Conservation (phyloP, 2,113 vertebrate species). For the Eulacestoma nigropectus region DNA sequence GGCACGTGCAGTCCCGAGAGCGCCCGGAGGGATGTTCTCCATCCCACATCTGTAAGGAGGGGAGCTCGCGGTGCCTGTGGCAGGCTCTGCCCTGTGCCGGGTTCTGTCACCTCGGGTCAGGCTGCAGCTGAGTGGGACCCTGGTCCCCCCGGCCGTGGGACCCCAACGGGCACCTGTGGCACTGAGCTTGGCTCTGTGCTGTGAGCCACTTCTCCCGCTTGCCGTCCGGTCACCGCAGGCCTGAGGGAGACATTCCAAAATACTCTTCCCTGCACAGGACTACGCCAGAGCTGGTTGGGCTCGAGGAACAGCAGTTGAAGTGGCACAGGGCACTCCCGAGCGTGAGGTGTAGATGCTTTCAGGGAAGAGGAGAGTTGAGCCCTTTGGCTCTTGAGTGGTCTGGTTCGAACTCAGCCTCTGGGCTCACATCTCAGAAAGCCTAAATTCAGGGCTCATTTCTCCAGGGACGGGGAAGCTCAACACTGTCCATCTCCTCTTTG, state of each 20-base stretch:
- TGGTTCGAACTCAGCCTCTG: background rate
- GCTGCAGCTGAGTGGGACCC: background rate
- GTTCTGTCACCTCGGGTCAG: rapidly evolving
- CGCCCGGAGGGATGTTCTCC: rapidly evolving
- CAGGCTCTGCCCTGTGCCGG: background rate
- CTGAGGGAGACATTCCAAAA: background rate
- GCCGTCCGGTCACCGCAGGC: background rate
- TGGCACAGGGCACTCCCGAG: rapidly evolving
- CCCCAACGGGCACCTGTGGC: rapidly evolving
- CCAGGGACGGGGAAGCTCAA: background rate
- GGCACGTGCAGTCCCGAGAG: background rate
- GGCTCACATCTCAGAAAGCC: background rate
- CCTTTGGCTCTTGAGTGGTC: background rate
- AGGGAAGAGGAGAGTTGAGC: background rate
- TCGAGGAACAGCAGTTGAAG: background rate
- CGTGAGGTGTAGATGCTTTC: background rate
- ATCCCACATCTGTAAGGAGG: background rate
- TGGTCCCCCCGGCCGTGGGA: background rate
- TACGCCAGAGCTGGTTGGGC: background rate
- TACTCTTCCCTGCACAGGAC: background rate
- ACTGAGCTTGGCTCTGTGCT: background rate
- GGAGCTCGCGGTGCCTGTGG: rapidly evolving
- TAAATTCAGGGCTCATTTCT: background rate
- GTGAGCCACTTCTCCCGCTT: background rate
- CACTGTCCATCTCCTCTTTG: background rate